Percentiles rank a stretch among this genome's conserved stretches.
Evolutionary conservation across 2,797 vertebrate species (phyloP).

Genomic region (Acanthis flammea): DNA sequence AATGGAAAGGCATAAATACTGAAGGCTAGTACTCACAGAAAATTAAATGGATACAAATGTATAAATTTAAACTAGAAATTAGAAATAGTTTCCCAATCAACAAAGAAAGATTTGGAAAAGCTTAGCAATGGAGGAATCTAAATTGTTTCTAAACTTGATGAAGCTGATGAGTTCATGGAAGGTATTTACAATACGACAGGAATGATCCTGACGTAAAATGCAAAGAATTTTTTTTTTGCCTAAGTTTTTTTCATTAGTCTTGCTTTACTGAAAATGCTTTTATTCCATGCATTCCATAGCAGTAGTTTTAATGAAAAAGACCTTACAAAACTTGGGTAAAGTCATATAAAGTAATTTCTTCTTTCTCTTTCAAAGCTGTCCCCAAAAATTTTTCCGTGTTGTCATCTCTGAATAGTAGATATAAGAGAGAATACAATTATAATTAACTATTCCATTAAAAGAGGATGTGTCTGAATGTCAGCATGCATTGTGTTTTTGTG

Average conservation of each 20-base stretch:
- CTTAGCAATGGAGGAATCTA: not conserved
- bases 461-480: not conserved
- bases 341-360: not conserved
- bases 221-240: not conserved
- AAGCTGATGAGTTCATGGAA: not conserved
- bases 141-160: slow-evolving; percentile 20
- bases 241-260: not conserved
- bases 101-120: slow-evolving; percentile 1
- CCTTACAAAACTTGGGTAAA: not conserved
- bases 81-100: not conserved
- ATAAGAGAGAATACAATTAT: not conserved
- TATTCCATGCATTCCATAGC: not conserved
- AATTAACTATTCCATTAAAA: not conserved
- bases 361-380: not conserved
- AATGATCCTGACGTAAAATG: not conserved
- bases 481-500: not conserved
- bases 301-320: not conserved
- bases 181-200: not conserved
- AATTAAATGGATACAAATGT: not conserved
- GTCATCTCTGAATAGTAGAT: not conserved
- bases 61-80: slow-evolving; percentile 9
- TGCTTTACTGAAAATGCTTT: not conserved
- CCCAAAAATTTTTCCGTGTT: not conserved
- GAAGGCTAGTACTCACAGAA: not conserved
- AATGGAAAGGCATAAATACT: not conserved